Base-by-base conservation (phyloP, 2,113 vertebrate species). In the Phyllostomus hastatus region DNA sequence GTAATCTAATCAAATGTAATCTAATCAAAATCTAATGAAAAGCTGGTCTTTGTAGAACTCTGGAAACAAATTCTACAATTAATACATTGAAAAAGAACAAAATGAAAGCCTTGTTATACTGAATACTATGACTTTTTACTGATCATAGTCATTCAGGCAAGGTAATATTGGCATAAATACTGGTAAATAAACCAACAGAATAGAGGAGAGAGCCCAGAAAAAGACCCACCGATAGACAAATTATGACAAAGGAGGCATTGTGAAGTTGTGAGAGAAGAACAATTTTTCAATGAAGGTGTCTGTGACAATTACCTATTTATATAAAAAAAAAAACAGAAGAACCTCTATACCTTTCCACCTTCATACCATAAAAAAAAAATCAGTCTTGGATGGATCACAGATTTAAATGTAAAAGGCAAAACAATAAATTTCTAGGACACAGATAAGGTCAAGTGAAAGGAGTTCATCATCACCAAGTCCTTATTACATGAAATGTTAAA, bases 361-460 rank as follows among this genome's bases (percentile, higher is more conserved):
- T 73, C 41, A 81, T 72, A 72, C 7, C 4, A 20, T 52, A n/a
- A 89, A 72, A 10, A 89, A 90, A 88, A 43, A 70, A 69, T 31
- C 1, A 26, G 15, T 54, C 35, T 91, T 7, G 19, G 12, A 26
- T 81, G 22, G n/a, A 73, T 50, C 31, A 79, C 50, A 91, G 50
- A 75, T 88, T 84, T 95, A 69, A 95, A 67, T 72, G 22, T 76
- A 12, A 94, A 92, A 92, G 41, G 12, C 52, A 92, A 95, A 86
- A 76, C 4, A 72, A 57, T 69, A 70, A 9, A 41, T 87, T 84
- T 95, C 33, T 92, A 16, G 22, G 92, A 35, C 70, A 54, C 24
- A 54, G 52, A 54, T 20, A 54, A 54, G 52, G 17, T 20, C 52
- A 54, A 54, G 16, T 54, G 19, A 20, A 54, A 54, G 52, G 52